A percentile compares a stretch with the other conserved stretches of the same genome.
phyloP scores from a whole-genome alignment of 2,888 invertebrate species.

The Pachliopta kotzebuea region DNA sequence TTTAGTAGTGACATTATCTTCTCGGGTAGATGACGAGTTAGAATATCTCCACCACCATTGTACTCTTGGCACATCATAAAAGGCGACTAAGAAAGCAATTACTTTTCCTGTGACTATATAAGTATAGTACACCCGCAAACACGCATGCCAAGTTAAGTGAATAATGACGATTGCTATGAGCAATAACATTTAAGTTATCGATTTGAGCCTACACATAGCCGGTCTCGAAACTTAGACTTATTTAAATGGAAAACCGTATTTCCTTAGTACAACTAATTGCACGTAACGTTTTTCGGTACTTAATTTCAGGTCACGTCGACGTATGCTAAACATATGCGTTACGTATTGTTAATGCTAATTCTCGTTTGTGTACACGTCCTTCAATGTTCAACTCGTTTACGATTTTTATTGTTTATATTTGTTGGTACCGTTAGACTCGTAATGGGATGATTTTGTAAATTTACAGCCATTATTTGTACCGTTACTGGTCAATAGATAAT shows the following conservation, averaged over 20 bases:
- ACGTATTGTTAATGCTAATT: conserved; percentile 48
- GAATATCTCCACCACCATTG: too few relatives aligned
- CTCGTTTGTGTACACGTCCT: conserved; percentile 22
- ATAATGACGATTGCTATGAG: too few relatives aligned
- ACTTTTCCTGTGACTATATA: too few relatives aligned
- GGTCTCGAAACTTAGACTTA: neutral
- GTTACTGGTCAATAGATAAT: conserved; percentile 1
- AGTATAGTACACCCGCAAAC: too few relatives aligned
- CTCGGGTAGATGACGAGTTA: too few relatives aligned
- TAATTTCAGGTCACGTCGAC: conserved; percentile 54
- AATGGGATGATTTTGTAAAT: conserved; percentile 10
- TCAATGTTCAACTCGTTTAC: conserved; percentile 3
- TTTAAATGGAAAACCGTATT: neutral
- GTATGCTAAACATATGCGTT: conserved; percentile 55
- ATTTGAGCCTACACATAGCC: neutral
- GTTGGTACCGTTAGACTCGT: conserved; percentile 23
- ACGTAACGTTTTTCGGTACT: conserved; percentile 32
- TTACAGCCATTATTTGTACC: conserved; percentile 12
- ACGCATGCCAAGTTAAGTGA: too few relatives aligned
- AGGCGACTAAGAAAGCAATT: too few relatives aligned
- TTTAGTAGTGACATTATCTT: too few relatives aligned
- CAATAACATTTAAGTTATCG: neutral
- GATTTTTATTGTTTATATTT: conserved; percentile 16
- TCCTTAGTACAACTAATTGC: neutral
- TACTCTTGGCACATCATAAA: too few relatives aligned